Conservation (phyloP, 2,797 vertebrate species). For the Pantherophis vulpinus region DNA sequence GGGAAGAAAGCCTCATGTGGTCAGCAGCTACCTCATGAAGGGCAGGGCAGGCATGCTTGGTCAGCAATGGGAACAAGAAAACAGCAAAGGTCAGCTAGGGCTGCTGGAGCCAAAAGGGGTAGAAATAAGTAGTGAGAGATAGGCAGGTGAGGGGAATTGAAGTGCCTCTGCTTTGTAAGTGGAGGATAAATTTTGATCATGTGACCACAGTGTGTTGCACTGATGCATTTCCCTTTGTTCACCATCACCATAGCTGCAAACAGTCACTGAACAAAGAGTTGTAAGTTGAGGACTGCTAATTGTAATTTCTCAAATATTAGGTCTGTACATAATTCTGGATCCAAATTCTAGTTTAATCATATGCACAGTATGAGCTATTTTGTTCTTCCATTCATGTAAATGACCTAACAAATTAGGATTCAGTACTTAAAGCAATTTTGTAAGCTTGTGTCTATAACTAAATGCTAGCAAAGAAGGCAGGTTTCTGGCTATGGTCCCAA, state of each 20-base stretch:
- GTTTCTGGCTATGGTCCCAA: background rate
- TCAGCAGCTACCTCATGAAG: background rate
- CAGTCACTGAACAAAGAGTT: background rate
- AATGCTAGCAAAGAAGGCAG: background rate
- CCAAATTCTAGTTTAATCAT: background rate
- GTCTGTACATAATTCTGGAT: background rate
- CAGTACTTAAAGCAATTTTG: background rate
- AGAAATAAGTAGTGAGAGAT: background rate
- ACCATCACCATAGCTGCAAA: background rate
- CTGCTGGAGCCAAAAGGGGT: background rate
- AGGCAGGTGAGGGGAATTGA: background rate
- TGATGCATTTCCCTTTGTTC: background rate
- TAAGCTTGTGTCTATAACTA: background rate
- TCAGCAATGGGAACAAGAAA: background rate
- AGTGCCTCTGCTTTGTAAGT: background rate
- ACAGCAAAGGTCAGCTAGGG: background rate
- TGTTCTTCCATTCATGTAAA: background rate
- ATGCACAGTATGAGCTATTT: background rate
- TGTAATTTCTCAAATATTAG: background rate
- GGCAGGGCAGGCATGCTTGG: background rate
- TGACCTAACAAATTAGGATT: background rate
- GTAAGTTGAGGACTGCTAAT: background rate
- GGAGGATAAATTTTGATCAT: background rate
- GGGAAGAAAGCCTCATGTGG: background rate
- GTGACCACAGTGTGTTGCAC: background rate